A percentile compares a stretch with the other conserved stretches of the same genome.
phyloP scores from a whole-genome alignment of 2,888 invertebrate genomes.

The Yponomeuta cagnagella region DNA sequence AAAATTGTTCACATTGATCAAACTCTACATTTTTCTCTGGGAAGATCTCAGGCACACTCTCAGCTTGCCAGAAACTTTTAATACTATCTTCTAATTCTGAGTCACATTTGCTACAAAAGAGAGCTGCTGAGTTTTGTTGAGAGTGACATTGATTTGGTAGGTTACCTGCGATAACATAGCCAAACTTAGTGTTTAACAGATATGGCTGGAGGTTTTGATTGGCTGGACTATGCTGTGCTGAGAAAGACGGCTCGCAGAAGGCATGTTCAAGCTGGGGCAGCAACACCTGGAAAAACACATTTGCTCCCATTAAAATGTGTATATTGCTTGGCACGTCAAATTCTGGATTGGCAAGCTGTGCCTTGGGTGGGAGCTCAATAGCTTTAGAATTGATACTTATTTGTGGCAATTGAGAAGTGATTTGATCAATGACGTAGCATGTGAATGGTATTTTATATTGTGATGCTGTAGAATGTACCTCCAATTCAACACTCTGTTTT shows the following conservation, averaged over 20 bases:
- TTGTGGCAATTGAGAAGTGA: conserved; percentile 23
- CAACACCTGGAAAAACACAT: conserved; percentile 24
- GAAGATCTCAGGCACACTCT: conserved; percentile 21
- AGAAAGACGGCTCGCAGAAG: not conserved
- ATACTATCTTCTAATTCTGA: conserved; percentile 14
- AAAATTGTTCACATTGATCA: conserved; percentile 20
- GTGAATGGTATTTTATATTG: conserved; percentile 16
- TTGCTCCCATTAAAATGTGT: conserved; percentile 20
- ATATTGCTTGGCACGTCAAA: conserved; percentile 21
- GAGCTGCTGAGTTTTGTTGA: not conserved
- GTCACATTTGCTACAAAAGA: conserved; percentile 15
- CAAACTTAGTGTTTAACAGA: conserved; percentile 19
- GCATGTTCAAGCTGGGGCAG: conserved; percentile 14
- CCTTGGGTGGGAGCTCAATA: conserved; percentile 15
- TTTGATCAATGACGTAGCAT: conserved; percentile 22
- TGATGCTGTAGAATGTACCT: conserved; percentile 18
- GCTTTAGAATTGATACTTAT: conserved; percentile 16
- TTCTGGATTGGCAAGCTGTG: conserved; percentile 19
- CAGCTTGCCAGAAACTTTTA: conserved; percentile 16
- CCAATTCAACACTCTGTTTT: conserved; percentile 8
- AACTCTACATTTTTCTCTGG: conserved; percentile 19
- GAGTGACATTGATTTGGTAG: conserved; percentile 3
- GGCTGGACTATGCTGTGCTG: not conserved
- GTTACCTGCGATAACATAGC: conserved; percentile 19
- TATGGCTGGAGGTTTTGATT: not conserved